phyloP scores from a whole-genome alignment of 2,888 invertebrate species.

The Bellardia pandia region DNA sequence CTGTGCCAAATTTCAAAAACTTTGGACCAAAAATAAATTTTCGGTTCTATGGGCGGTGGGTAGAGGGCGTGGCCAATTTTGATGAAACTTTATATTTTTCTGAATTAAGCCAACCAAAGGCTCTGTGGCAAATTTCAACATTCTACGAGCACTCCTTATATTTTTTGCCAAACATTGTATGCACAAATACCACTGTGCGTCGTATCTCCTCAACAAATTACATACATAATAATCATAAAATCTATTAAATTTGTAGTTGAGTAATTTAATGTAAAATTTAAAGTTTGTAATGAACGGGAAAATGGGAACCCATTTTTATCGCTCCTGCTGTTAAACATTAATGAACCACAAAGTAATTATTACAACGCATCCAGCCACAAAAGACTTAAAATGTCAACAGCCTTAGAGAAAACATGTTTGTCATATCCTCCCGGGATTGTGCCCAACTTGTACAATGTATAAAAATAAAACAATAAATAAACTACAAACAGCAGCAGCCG shows the following conservation, averaged over 20 bases:
- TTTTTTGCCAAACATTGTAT: no score
- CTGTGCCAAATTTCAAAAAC: no score
- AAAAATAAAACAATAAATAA: not conserved
- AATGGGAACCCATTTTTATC: conserved; percentile 35
- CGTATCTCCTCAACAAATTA: conserved; percentile 12
- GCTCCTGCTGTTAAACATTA: conserved; percentile 59
- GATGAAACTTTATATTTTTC: no score
- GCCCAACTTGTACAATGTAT: not conserved
- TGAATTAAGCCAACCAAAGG: no score
- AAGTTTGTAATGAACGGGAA: conserved; percentile 6
- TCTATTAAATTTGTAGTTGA: conserved; percentile 68
- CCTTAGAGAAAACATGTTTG: conserved; percentile 46
- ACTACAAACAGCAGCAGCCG: not conserved
- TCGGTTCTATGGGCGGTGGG: no score
- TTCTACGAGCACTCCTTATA: no score
- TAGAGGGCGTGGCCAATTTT: no score
- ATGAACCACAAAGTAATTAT: conserved; percentile 74
- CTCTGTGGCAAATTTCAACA: no score
- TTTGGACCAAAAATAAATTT: no score
- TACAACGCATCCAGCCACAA: conserved; percentile 68
- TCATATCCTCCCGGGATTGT: conserved; percentile 24
- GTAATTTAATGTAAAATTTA: conserved; percentile 54
- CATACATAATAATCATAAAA: conserved; percentile 57
- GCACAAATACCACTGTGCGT: no score
- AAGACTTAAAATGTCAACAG: conserved; percentile 66